Percentiles rank a stretch among this genome's conserved stretches.
phyloP scores from a whole-genome alignment of 2,888 invertebrate genomes.

The Artemia sp. region DNA sequence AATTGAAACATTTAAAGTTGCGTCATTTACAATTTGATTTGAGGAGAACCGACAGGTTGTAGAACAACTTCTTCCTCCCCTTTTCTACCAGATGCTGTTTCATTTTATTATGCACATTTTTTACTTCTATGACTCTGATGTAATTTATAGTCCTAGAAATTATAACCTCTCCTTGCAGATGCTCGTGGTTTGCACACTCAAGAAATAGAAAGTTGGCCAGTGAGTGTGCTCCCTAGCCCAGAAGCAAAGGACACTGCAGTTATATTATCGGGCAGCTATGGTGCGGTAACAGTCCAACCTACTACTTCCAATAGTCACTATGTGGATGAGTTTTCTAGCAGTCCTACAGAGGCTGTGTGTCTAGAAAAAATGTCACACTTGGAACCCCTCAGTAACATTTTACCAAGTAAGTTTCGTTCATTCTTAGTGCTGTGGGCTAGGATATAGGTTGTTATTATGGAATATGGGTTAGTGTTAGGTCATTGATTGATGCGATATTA shows the following conservation, averaged over 20 bases:
- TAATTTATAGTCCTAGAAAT: too few relatives aligned
- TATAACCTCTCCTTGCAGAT: neutral
- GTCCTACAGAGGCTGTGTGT: neutral
- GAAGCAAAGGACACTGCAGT: slow-evolving; percentile 12
- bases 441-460: too few relatives aligned
- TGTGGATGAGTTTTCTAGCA: neutral
- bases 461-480: too few relatives aligned
- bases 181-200: neutral
- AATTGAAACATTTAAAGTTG: too few relatives aligned
- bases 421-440: neutral
- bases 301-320: neutral
- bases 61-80: too few relatives aligned
- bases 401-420: neutral
- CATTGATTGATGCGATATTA: too few relatives aligned
- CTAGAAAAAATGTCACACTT: neutral
- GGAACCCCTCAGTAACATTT: neutral
- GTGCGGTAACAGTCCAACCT: neutral
- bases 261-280: neutral
- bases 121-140: too few relatives aligned
- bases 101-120: too few relatives aligned
- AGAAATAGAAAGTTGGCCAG: neutral
- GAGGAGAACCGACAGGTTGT: too few relatives aligned
- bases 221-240: slow-evolving; percentile 6
- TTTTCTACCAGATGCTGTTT: too few relatives aligned
- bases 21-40: too few relatives aligned